Evolutionary conservation across 1,140 invertebrate species (phyloP).

Genomic region (Papilio helenus): DNA sequence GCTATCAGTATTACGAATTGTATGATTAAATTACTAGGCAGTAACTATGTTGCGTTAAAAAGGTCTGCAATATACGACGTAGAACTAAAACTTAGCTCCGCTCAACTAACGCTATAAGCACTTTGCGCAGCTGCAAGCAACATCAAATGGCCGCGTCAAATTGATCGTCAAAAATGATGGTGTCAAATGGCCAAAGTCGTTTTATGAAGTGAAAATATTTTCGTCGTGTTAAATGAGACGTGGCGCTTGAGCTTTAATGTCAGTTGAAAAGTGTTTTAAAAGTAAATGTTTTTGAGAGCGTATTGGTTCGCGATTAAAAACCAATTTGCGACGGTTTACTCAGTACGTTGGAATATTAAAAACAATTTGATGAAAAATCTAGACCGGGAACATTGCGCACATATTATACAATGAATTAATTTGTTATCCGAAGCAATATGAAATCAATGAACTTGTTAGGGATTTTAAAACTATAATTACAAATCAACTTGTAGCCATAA

Average conservation of each 20-base stretch:
- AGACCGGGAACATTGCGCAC: too few species aligned
- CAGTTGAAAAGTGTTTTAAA: constrained; percentile 10
- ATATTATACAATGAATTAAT: too few species aligned
- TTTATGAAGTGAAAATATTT: constrained; percentile 30
- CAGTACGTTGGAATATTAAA: neutral
- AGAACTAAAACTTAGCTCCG: constrained; percentile 21
- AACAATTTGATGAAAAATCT: too few species aligned
- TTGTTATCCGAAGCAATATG: too few species aligned
- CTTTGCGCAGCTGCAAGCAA: constrained; percentile 18
- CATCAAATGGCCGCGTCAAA: constrained; percentile 29
- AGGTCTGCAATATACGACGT: neutral
- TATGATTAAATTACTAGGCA: neutral
- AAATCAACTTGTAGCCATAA: too few species aligned
- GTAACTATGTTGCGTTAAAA: neutral
- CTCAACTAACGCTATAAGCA: constrained; percentile 14
- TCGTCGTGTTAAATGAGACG: constrained; percentile 13
- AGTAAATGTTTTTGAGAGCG: neutral
- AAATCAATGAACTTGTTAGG: too few species aligned
- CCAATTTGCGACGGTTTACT: neutral
- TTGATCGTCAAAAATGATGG: constrained; percentile 34
- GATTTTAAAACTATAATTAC: too few species aligned
- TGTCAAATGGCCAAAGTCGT: neutral
- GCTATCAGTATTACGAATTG: too few species aligned
- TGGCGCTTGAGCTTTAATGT: neutral
- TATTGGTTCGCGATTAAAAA: neutral